Conservation (phyloP, 2,888 invertebrate species). For the Tholera decimalis region DNA sequence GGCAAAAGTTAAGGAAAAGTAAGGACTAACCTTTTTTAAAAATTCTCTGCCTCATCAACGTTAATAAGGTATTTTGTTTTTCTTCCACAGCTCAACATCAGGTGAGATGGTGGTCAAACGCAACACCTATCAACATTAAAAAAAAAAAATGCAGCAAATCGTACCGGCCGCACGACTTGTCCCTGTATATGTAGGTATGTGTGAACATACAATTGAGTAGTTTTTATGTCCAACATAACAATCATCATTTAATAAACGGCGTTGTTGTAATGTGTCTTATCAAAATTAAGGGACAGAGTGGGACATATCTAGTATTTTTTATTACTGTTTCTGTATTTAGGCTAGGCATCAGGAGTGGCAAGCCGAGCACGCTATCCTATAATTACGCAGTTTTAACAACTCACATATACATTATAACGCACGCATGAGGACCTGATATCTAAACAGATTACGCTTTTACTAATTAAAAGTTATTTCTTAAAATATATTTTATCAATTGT, state of each 20-base stretch:
- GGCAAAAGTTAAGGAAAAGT: background rate
- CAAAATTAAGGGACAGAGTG: background rate
- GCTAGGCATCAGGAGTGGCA: conserved; percentile 23
- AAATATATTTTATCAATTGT: too few species aligned
- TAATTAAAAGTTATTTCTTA: too few species aligned
- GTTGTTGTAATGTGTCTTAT: background rate
- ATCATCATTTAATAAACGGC: conserved; percentile 17
- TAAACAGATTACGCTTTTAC: background rate
- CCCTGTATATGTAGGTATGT: background rate
- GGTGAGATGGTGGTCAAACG: too few species aligned
- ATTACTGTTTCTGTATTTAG: conserved; percentile 5
- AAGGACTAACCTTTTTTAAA: background rate
- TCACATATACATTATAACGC: conserved; percentile 18
- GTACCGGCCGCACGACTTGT: background rate
- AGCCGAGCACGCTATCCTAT: conserved; percentile 38
- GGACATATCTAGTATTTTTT: background rate
- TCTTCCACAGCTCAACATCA: too few species aligned
- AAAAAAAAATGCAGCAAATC: too few species aligned
- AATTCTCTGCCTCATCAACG: too few species aligned
- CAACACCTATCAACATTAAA: too few species aligned
- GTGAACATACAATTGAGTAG: background rate
- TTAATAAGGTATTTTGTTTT: too few species aligned
- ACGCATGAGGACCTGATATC: conserved; percentile 22
- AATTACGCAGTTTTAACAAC: conserved; percentile 35
- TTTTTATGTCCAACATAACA: background rate